phyloP scores from a whole-genome alignment of 2,888 invertebrate species.

The Pseudococcus jackbeardsleyi region DNA sequence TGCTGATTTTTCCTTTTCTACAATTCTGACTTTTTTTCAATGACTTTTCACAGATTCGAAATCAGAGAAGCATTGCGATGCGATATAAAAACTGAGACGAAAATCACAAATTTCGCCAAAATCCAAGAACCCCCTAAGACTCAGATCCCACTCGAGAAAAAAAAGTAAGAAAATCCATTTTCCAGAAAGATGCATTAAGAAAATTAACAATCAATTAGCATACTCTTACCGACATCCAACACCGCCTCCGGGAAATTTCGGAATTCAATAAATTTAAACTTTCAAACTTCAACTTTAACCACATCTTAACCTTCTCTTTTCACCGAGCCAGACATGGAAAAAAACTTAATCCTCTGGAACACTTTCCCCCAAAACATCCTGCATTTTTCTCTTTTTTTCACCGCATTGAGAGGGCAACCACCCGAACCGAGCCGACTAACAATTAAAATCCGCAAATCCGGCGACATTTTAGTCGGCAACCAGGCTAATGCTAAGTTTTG shows the following conservation, averaged over 20 bases:
- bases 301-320: not conserved
- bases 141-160: too few relatives aligned
- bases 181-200: not conserved
- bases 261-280: not conserved
- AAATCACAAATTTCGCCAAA: too few relatives aligned
- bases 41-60: too few relatives aligned
- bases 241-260: not conserved
- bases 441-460: constrained; percentile 49
- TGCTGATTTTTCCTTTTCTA: too few relatives aligned
- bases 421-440: constrained; percentile 13
- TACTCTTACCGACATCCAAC: not conserved
- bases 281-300: not conserved
- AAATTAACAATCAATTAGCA: not conserved
- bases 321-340: not conserved
- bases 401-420: not conserved
- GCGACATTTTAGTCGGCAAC: not conserved
- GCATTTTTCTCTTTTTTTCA: not conserved
- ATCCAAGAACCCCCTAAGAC: too few relatives aligned
- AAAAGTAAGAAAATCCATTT: too few relatives aligned
- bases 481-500: constrained; percentile 15
- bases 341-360: not conserved
- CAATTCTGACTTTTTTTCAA: too few relatives aligned
- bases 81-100: too few relatives aligned
- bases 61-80: too few relatives aligned
- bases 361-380: not conserved